phyloP scores from a whole-genome alignment of 2,797 vertebrate species.

The Acanthurus lineatus region DNA sequence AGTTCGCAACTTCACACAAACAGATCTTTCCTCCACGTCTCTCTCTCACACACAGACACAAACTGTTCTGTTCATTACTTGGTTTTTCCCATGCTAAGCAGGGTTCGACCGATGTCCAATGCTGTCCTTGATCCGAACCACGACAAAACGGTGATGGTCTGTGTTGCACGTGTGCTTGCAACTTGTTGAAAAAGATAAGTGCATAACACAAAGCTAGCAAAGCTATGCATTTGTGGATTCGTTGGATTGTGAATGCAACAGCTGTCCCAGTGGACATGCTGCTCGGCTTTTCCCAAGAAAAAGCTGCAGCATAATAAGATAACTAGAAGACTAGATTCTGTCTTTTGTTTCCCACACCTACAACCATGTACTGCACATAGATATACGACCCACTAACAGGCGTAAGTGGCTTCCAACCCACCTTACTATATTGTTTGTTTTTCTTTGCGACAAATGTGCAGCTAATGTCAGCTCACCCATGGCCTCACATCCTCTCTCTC shows the following conservation, averaged over 20 bases:
- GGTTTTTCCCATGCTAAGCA: slow-evolving; percentile 32
- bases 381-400: slow-evolving; percentile 20
- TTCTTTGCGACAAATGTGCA: slow-evolving; percentile 55
- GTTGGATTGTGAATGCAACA: slow-evolving; percentile 29
- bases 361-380: slow-evolving; percentile 18
- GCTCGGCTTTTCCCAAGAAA: slow-evolving; percentile 16
- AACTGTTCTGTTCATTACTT: slow-evolving; percentile 26
- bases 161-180: slow-evolving; percentile 23
- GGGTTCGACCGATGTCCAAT: slow-evolving; percentile 24
- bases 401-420: slow-evolving; percentile 51
- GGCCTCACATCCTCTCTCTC: slow-evolving; percentile 28
- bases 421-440: slow-evolving; percentile 64
- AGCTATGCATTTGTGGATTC: slow-evolving; percentile 34
- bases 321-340: slow-evolving; percentile 2
- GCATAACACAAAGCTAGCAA: slow-evolving; percentile 30
- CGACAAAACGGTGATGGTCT: slow-evolving; percentile 1
- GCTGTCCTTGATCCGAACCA: slow-evolving; percentile 33
- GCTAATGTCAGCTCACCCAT: slow-evolving; percentile 55
- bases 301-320: slow-evolving; percentile 24
- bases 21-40: slow-evolving; percentile 25
- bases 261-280: slow-evolving; percentile 19
- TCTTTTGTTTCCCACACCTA: slow-evolving; percentile 48
- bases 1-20: slow-evolving; percentile 61
- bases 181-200: slow-evolving; percentile 29
- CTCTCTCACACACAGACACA: slow-evolving; percentile 3